Base-by-base conservation (phyloP, 2,888 invertebrate genomes). In the Tipula confusa region DNA sequence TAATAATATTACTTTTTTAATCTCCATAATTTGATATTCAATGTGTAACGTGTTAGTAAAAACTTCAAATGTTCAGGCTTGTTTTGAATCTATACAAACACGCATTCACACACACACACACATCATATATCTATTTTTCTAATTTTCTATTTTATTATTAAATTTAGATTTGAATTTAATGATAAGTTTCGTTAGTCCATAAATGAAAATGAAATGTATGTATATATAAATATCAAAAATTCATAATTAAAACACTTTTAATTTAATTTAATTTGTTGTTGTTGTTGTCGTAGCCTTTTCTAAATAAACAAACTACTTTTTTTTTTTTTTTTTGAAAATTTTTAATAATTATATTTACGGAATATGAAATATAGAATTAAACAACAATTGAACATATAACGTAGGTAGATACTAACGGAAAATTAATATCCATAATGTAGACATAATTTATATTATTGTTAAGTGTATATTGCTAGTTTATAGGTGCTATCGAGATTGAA, bases 161-260 rank as follows among this genome's bases (percentile, higher is more conserved):
- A 64, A 64, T 24, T 64, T 64, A 64, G 24, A 64, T 64, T 64
- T 64, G 64, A 24, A 64, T 64, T 64, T 64, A 64, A 64, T 64
- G 64, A 64, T 64, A 64, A 64, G 64, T 64, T 64, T 64, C 1
- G 64, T 64, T 64, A 64, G 64, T 64, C 9, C 64, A 64, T 64
- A 64, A 64, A 64, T 9, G 24, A 64, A 64, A 24, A 2, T 64
- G 64, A 64, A 64, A 64, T 64, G 9, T 64, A 24, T 33, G 33
- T 33, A 9, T n/a, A n/a, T n/a, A n/a, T n/a, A n/a, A n/a, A n/a
- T 64, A 64, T 64, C 24, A 64, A 64, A 64, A 64, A 64, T 64
- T 64, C 64, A 64, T 64, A 64, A 64, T 64, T 64, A 64, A 64
- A 64, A 64, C 64, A 64, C 64, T 64, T 64, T 64, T 64, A 64